Base-by-base conservation (phyloP, 2,113 vertebrate genomes). In the Tiliqua scincoides region DNA sequence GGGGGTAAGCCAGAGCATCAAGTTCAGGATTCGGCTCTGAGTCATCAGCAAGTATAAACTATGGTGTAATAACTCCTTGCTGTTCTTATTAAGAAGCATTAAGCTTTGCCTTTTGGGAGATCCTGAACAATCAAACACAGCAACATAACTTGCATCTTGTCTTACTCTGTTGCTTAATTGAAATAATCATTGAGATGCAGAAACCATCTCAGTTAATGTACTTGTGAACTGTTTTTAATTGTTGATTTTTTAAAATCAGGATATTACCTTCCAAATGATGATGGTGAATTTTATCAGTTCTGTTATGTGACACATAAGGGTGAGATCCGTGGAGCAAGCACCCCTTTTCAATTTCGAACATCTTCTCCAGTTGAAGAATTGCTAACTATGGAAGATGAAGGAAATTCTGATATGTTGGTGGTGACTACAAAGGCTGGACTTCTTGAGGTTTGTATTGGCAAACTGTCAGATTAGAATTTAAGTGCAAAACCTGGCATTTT, bases 271-370 rank as follows among this genome's bases (percentile, higher is more conserved):
- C 99, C 99, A 92, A 99, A 98, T 85, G 98, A 99, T 54, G 99
- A 99, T 61, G 97, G 98, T 8, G 99, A 99, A 91, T 99, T 99
- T 97, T 99, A 99, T 93, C 99, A 99, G 96, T 99, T 99, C 94
- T 99, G 99, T 92, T 99, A 99, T 0, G 99, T 99, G 89, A 99
- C 98, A 79, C 96, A 99, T 91, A 99, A 99, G 96, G 99, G 99
- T 89, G 99, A 99, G 95, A 99, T 99, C 93, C 97, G 99, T 82
- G 99, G 99, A 88, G 99, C 99, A 79, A 99, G 99, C 93, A 99
- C 98, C 5, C 99, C 99, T n/a, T 99, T 99, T 93, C 98, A 97
- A 95, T 99, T 99, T 81, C 98, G 99, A 40, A 96, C 98, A 40
- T 95, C 96, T 89, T 98, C 98, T 92, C 98, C 98, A 62, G 95